These are phyloP conservation scores for Cephus spinipes DNA, from an alignment of 2,888 invertebrate species.

Conservation along the genomic window DNA sequence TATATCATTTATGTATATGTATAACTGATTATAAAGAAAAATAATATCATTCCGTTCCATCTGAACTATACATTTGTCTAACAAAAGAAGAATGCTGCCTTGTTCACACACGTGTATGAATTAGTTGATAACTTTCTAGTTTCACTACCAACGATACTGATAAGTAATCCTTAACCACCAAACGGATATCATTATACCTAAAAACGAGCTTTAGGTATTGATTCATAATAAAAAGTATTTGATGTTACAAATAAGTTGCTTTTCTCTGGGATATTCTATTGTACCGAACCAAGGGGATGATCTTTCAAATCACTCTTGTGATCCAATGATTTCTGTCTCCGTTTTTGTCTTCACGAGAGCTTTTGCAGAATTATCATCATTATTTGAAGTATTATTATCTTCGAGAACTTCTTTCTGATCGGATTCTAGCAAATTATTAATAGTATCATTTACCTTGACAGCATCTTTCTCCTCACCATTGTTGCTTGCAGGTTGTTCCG, in stretches of 20 bases:
- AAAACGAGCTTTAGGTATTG: background rate
- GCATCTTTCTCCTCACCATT: background rate
- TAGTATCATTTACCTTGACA: background rate
- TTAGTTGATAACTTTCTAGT: background rate
- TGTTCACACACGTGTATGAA: background rate
- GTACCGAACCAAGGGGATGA: background rate
- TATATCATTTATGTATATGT: background rate
- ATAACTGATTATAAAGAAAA: background rate
- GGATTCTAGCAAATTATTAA: background rate
- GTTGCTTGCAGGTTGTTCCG: background rate
- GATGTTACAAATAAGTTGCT: background rate
- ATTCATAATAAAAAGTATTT: background rate
- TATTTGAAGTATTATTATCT: background rate
- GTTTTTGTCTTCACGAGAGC: background rate
- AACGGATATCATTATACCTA: background rate
- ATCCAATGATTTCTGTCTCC: background rate
- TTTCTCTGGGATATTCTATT: background rate
- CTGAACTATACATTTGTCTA: background rate
- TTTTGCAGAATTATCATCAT: background rate
- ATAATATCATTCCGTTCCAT: background rate
- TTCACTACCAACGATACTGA: too few relatives aligned
- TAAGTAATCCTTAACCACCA: background rate
- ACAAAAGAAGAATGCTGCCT: background rate
- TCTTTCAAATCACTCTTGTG: background rate
- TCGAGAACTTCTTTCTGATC: background rate